These are phyloP conservation scores for Montifringilla adamsi DNA, from an alignment of 2,113 vertebrate species.

Conservation along the genomic window DNA sequence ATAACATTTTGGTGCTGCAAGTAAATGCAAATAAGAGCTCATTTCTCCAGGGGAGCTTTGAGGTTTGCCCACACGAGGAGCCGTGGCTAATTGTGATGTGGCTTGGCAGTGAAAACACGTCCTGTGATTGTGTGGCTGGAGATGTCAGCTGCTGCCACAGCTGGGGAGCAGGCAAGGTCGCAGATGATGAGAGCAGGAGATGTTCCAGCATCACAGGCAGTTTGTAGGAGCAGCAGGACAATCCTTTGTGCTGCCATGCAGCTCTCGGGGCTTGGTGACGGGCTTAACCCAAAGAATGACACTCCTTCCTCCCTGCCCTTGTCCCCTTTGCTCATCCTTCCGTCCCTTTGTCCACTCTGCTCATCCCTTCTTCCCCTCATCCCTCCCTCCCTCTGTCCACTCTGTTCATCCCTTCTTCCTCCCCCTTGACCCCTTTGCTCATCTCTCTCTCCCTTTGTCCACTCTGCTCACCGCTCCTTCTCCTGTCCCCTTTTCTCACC, in stretches of 20 bases:
- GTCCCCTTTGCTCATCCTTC: neutral
- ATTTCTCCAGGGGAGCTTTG: constrained; percentile 36
- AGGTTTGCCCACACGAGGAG: neutral
- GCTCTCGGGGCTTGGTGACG: neutral
- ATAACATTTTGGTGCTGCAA: constrained; percentile 14
- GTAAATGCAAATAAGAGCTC: constrained; percentile 49
- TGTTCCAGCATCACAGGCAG: constrained; percentile 42
- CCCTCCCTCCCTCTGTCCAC: neutral
- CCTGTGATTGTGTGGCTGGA: constrained; percentile 59
- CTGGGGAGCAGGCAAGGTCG: constrained; percentile 68
- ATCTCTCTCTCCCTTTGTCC: neutral
- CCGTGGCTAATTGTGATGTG: constrained; percentile 29
- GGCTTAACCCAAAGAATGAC: fast-evolving
- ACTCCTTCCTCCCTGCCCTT: neutral
- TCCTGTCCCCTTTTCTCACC: neutral
- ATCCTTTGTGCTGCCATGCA: neutral
- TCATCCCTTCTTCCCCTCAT: neutral
- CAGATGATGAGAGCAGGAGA: constrained; percentile 33
- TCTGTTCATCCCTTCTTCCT: neutral
- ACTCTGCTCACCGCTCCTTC: too few relatives aligned
- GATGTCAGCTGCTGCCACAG: constrained; percentile 68
- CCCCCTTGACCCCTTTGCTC: fast-evolving
- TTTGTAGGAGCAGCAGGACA: neutral
- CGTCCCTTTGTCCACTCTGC: neutral
- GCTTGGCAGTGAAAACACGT: constrained; percentile 47